Percentiles rank a stretch among this genome's conserved stretches.
phyloP scores from a whole-genome alignment of 2,113 vertebrate species.

The Amblyornis subalaris region DNA sequence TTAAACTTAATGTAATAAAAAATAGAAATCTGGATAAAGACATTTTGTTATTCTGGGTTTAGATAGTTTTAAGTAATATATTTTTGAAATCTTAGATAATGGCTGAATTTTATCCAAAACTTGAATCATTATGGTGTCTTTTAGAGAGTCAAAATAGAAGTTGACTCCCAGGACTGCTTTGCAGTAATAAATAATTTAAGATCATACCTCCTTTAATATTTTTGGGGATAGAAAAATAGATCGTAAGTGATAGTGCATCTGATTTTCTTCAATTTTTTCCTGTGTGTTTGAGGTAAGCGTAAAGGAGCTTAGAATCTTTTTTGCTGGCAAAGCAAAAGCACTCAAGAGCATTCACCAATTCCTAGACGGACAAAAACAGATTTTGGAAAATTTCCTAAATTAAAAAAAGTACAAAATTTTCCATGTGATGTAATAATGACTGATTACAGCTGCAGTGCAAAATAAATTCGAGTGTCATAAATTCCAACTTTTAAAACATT shows the following conservation, averaged over 20 bases:
- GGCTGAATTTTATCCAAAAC: not conserved
- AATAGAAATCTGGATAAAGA: not conserved
- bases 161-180: not conserved
- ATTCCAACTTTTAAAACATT: not conserved
- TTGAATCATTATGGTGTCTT: not conserved
- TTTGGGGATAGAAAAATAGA: not conserved
- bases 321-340: not conserved
- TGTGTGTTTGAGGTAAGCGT: not conserved
- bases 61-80: not conserved
- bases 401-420: not conserved
- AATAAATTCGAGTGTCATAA: not conserved
- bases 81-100: not conserved
- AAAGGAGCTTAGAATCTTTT: not conserved
- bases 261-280: not conserved
- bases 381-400: not conserved
- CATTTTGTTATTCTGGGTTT: not conserved
- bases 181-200: not conserved
- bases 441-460: not conserved
- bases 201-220: not conserved
- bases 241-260: accelerated
- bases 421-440: accelerated
- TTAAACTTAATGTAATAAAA: not conserved
- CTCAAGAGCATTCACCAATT: not conserved
- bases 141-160: not conserved
- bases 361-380: not conserved